Evolutionary conservation across 2,113 vertebrate species (phyloP), one percentile per base, ranked within the genome.

Genomic region (Mustela nigripes): DNA sequence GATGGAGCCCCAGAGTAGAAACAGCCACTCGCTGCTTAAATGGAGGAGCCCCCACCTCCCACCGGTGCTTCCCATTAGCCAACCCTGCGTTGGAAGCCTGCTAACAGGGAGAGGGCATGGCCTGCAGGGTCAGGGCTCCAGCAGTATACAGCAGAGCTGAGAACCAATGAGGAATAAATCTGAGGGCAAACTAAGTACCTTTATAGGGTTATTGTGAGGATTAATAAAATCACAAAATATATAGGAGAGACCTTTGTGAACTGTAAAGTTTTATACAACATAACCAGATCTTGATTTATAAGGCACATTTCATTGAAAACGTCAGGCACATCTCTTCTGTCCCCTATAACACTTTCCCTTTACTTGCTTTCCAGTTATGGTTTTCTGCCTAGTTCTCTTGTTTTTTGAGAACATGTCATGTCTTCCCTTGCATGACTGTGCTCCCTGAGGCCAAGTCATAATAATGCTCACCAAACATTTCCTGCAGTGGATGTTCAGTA

Each of bases 61-160:
- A 53, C n/a, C 31, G 26, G n/a, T 14, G 16, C 42, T 76, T 63
- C 42, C 84, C 36, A 28, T 18, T 79, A 63, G 53, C 45, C 10
- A 79, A 62, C 60, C 39, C 36, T n/a, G 5, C 26, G 1, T 1
- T 26, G 7, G 39, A 42, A 78, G 10, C 5, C 24, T 11, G 42
- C 4, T 14, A 67, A 21, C 10, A 48, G 11, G 16, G 31, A 12
- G 4, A 1, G 4, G 15, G 2, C 0, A 2, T 15, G 18, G 56
- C 65, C 63, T 76, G 4, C 22, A 42, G 19, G 2, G 5, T 62
- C 26, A 31, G 45, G 48, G 14, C 7, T 12, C 45, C 80, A 12
- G 16, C 3, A 12, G 58, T 19, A 62, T 33, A 74, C 19, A 82
- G 7, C 19, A 90, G 18, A 83, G 39, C 33, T 48, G 22, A 65